These are phyloP conservation scores for Melangyna quadrimaculata DNA, from an alignment of 2,888 invertebrate species.

Conservation along the genomic window DNA sequence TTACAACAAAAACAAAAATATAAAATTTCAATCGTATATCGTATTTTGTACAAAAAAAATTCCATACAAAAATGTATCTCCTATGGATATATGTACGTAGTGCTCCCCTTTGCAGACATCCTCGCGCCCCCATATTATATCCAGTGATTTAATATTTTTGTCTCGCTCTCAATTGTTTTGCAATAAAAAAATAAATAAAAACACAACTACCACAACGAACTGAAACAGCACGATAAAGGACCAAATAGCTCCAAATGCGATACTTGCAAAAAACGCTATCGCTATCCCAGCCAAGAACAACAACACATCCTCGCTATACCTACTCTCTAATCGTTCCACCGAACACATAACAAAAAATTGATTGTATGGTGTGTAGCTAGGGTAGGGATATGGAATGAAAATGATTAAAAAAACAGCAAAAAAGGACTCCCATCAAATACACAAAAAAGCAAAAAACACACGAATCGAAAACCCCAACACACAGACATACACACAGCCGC, in stretches of 20 bases:
- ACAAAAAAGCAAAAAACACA: constrained; percentile 43
- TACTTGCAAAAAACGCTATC: constrained; percentile 12
- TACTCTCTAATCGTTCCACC: constrained; percentile 37
- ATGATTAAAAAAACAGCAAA: constrained; percentile 32
- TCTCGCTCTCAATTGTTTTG: constrained; percentile 68
- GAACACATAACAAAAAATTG: constrained; percentile 62
- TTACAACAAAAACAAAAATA: neutral
- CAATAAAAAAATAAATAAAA: constrained; percentile 50
- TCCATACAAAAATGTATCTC: constrained; percentile 2
- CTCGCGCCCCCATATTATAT: neutral
- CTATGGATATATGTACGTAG: neutral
- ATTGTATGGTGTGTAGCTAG: constrained; percentile 21
- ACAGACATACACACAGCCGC: constrained; percentile 43
- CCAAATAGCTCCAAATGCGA: constrained; percentile 46
- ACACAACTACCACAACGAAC: constrained; percentile 28
- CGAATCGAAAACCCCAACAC: constrained; percentile 48
- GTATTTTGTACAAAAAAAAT: constrained; percentile 35
- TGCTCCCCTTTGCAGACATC: neutral
- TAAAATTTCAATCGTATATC: constrained; percentile 4
- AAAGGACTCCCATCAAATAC: constrained; percentile 58
- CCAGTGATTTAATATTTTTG: constrained; percentile 58
- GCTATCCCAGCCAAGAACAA: constrained; percentile 7
- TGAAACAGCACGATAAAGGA: constrained; percentile 68
- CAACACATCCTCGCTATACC: constrained; percentile 6
- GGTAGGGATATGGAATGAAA: neutral